Evolutionary conservation across 2,797 vertebrate species (phyloP).

Genomic region (Takifugu rubripes): DNA sequence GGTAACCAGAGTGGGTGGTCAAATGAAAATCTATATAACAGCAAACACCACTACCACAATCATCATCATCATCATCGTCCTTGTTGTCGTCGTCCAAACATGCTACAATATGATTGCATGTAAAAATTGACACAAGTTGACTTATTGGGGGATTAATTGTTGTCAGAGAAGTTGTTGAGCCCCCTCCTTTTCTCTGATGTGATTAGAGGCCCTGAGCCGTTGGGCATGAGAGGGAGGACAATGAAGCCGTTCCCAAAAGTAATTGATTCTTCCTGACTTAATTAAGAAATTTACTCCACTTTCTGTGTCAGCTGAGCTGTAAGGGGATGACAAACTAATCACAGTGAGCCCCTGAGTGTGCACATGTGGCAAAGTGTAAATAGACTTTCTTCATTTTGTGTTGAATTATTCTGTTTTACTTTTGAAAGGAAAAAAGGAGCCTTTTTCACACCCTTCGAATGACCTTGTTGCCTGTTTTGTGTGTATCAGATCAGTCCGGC

Average conservation of each 20-base stretch:
- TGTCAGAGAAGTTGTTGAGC: slow-evolving; percentile 20
- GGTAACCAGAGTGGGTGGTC: too few relatives aligned
- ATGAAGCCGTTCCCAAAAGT: slow-evolving; percentile 63
- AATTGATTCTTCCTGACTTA: slow-evolving; percentile 67
- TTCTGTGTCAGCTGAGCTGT: slow-evolving; percentile 30
- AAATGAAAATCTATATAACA: too few relatives aligned
- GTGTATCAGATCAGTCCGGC: too few relatives aligned
- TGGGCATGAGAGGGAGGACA: slow-evolving; percentile 53
- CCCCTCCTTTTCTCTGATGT: slow-evolving; percentile 30
- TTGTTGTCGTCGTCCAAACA: background rate
- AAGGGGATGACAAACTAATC: slow-evolving; percentile 24
- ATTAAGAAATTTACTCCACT: slow-evolving; percentile 60
- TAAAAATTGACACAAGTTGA: slow-evolving; percentile 3
- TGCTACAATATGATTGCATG: background rate
- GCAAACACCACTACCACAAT: too few relatives aligned
- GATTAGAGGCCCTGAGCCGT: slow-evolving; percentile 56
- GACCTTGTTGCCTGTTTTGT: too few relatives aligned
- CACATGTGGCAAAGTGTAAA: background rate
- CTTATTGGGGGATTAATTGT: slow-evolving; percentile 36
- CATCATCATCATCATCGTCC: too few relatives aligned
- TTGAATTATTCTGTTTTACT: slow-evolving; percentile 7
- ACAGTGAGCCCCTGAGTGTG: slow-evolving; percentile 3
- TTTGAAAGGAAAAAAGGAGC: background rate
- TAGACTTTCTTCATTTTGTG: slow-evolving; percentile 8
- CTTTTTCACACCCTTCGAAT: background rate